Evolutionary conservation across 2,888 invertebrate genomes (phyloP).

Genomic region (Hedya salicella): DNA sequence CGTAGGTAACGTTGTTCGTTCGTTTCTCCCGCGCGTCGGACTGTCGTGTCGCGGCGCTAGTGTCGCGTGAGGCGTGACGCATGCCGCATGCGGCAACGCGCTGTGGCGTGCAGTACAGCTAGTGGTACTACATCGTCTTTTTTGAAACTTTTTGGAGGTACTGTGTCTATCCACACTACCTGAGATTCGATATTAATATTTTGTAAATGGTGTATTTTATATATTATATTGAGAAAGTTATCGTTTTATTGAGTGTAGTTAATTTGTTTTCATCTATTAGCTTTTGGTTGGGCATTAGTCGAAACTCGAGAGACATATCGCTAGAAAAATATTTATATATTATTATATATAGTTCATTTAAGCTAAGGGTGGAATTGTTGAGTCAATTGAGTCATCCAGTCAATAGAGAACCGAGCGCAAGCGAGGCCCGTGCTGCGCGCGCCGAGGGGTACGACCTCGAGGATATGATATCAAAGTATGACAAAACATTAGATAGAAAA

Average conservation of each 20-base stretch:
- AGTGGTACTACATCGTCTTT: conserved; percentile 61
- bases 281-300: conserved; percentile 71
- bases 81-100: neutral
- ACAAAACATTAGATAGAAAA: conserved; percentile 78
- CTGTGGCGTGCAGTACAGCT: conserved; percentile 2
- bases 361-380: conserved; percentile 45
- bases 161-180: conserved; percentile 56
- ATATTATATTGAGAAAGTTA: conserved; percentile 73
- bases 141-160: conserved; percentile 77
- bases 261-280: conserved; percentile 63
- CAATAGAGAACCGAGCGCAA: conserved; percentile 58
- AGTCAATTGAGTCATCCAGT: conserved; percentile 69
- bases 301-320: conserved; percentile 82
- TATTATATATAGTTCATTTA: conserved; percentile 59
- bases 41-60: conserved; percentile 4
- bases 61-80: neutral
- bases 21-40: conserved; percentile 26
- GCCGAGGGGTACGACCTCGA: conserved; percentile 67
- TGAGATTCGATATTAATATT: conserved; percentile 69
- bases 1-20: conserved; percentile 30
- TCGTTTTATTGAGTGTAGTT: conserved; percentile 65
- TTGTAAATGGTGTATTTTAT: conserved; percentile 82
- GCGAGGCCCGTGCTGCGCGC: conserved; percentile 35
- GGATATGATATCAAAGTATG: conserved; percentile 61
- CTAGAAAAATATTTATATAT: conserved; percentile 77